phyloP scores from a whole-genome alignment of 64 coral and sea anemone species.

The Acropora yongei region DNA sequence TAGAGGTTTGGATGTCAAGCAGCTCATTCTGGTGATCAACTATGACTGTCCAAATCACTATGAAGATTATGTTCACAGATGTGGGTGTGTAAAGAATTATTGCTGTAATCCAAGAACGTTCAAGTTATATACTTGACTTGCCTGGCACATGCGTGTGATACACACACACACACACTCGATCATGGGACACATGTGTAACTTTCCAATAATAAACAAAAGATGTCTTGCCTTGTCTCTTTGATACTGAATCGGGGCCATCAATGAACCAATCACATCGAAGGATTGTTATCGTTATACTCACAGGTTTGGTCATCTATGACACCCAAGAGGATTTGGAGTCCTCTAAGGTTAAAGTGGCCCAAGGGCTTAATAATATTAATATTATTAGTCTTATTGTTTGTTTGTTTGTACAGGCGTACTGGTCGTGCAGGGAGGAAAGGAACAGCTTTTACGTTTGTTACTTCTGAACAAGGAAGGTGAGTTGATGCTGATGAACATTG shows the following conservation, averaged over 20 bases:
- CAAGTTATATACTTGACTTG: no score
- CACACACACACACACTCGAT: no score
- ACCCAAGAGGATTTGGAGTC: no score
- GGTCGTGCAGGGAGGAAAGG: conserved; percentile 97
- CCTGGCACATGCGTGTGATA: no score
- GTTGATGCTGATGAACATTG: background rate
- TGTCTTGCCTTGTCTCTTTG: no score
- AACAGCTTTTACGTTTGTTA: conserved; percentile 90
- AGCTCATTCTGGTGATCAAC: conserved; percentile 89
- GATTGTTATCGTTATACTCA: no score
- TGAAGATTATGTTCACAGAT: conserved; percentile 97
- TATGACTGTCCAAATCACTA: conserved; percentile 99
- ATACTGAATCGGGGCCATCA: no score
- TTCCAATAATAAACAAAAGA: no score
- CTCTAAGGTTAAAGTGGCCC: background rate
- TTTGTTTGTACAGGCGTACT: conserved; percentile 71
- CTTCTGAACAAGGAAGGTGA: conserved; percentile 96
- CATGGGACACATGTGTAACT: no score
- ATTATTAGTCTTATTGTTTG: background rate
- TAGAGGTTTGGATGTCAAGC: conserved; percentile 96
- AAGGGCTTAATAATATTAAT: background rate
- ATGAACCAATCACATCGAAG: no score
- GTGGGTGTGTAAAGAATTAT: conserved; percentile 69
- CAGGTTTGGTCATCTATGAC: no score
- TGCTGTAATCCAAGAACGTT: no score